These are phyloP conservation scores for Numenius phaeopus DNA, from an alignment of 2,797 vertebrate species.

Conservation along the genomic window DNA sequence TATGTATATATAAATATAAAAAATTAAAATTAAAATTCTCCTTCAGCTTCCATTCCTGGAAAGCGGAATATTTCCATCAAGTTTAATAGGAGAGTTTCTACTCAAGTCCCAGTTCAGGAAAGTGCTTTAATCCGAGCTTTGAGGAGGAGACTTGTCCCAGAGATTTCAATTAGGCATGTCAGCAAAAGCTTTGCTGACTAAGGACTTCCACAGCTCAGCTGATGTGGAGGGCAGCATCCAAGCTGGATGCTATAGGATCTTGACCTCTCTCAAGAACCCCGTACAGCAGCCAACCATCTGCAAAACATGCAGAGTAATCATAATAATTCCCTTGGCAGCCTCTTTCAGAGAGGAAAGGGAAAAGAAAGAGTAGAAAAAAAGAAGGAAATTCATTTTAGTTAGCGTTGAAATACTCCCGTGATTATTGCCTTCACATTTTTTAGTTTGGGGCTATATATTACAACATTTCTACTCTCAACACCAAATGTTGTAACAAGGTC, in stretches of 20 bases:
- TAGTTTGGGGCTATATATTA: constrained; percentile 58
- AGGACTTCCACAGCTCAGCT: constrained; percentile 47
- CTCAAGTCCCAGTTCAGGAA: not conserved
- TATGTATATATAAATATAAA: not conserved
- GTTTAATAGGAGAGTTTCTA: not conserved
- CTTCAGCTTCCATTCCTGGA: not conserved
- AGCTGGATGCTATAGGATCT: constrained; percentile 47
- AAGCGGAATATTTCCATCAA: not conserved
- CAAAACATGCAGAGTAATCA: constrained; percentile 51
- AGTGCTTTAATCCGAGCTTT: not conserved
- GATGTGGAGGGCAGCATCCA: constrained; percentile 45
- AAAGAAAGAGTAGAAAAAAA: constrained; percentile 25
- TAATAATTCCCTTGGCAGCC: constrained; percentile 56
- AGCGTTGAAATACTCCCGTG: not conserved
- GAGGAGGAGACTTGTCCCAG: not conserved
- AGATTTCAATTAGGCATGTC: constrained; percentile 34
- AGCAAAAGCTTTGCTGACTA: constrained; percentile 60
- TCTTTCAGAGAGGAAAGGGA: constrained; percentile 62
- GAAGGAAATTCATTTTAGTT: constrained; percentile 56
- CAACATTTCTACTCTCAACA: constrained; percentile 53
- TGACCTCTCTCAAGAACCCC: constrained; percentile 23
- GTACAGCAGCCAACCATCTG: constrained; percentile 55
- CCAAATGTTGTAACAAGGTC: constrained; percentile 58
- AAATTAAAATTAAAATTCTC: not conserved
- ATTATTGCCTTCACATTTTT: constrained; percentile 61